phyloP scores from a whole-genome alignment of 2,113 vertebrate genomes.

The Pygoscelis antarcticus region DNA sequence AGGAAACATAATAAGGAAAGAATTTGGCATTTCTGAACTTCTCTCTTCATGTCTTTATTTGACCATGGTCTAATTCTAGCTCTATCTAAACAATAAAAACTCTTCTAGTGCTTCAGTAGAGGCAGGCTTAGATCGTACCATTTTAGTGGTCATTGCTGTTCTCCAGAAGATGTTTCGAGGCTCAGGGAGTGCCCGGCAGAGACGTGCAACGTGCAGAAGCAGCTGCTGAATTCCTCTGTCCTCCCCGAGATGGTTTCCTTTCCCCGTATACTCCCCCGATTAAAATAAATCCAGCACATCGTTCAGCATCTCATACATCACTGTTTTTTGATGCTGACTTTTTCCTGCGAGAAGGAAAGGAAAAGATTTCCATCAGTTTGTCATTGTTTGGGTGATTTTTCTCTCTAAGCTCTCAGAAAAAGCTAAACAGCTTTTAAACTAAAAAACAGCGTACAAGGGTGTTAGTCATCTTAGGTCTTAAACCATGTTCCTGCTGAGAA shows the following conservation, averaged over 20 bases:
- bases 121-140: accelerated
- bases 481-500: background rate
- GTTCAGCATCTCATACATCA: background rate
- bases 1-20: background rate
- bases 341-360: background rate
- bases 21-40: background rate
- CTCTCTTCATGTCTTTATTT: background rate
- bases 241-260: background rate
- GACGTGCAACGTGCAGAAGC: background rate
- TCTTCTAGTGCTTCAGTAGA: background rate
- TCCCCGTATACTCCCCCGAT: background rate
- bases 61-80: background rate
- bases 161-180: background rate
- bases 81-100: background rate
- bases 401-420: background rate
- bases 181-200: background rate
- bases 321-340: background rate
- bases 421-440: background rate
- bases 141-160: background rate
- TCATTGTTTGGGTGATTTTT: background rate
- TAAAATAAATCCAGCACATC: background rate
- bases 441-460: background rate
- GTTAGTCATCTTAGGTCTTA: background rate
- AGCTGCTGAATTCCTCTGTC: background rate
- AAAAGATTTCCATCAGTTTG: background rate